Base-by-base conservation (phyloP, 1,140 invertebrate species). In the Nebria ingens region DNA sequence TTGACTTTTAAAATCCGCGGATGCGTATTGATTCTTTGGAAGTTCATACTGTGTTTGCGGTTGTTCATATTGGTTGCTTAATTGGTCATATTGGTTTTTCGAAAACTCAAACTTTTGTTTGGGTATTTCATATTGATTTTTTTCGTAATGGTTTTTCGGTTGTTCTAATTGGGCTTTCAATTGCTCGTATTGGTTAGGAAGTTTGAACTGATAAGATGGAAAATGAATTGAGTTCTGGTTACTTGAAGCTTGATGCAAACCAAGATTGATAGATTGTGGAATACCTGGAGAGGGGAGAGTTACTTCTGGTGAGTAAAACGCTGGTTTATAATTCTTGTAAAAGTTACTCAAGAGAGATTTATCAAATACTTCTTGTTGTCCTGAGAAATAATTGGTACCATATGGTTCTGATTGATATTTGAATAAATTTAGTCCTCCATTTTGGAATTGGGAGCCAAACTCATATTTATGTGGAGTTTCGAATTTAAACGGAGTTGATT, bases 311-410 rank as follows among this genome's bases (percentile, higher is more conserved):
- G 6, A 17, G 17, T 45, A 45, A 45, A 45, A 45, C 4, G 15
- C 15, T 11, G 40, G 40, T 11, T 45, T 45, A 17, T 45, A 45
- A 45, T 45, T 45, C 17, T 45, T 45, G 15, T 45, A 45, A 45
- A 45, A 45, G 15, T 17, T 17, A 11, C 17, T 17, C 40, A 45
- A 17, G 3, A 45, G 17, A 6, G 40, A 45, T 45, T 45, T 45
- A 45, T 45, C 40, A 45, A 45, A 6, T 45, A 12, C 40, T 12
- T 12, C 17, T 12, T 45, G 9, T 12, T 17, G 3, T 4, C 40
- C 40, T 11, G 40, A 17, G 4, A 45, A 9, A 12, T 12, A 45
- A 45, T 45, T 45, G 15, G 9, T 9, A 11, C 15, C 9, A 17
- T 12, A 45, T 12, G 6, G 40, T 12, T 17, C 17, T 12, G 6